Evolutionary conservation across 1,140 invertebrate species (phyloP).

Genomic region (Drosophila pallidifrons): DNA sequence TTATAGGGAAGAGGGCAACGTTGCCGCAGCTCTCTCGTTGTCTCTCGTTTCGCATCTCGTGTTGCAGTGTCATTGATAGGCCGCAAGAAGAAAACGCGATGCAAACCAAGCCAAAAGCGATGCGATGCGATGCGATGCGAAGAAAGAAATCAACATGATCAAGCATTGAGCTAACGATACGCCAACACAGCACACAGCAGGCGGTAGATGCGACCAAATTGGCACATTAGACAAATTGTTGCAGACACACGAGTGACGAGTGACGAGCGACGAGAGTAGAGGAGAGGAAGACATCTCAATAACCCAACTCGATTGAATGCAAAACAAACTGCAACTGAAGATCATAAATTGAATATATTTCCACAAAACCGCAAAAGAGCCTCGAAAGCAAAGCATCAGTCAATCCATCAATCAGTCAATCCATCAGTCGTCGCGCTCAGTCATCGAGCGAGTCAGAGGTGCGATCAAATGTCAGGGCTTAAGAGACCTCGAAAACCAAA

Average conservation of each 20-base stretch:
- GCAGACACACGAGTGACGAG: conserved; percentile 15
- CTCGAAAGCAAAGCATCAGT: conserved; percentile 14
- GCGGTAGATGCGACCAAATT: conserved; percentile 63
- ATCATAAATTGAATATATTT: conserved; percentile 47
- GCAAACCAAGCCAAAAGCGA: conserved; percentile 11
- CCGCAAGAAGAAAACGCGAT: conserved; percentile 21
- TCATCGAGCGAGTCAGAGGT: conserved; percentile 51
- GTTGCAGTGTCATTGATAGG: conserved; percentile 56
- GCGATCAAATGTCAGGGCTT: conserved; percentile 75
- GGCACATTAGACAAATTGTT: conserved; percentile 82
- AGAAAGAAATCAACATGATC: conserved; percentile 51
- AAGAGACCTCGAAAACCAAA: conserved; percentile 49
- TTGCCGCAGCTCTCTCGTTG: conserved; percentile 8
- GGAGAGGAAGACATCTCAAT: conserved; percentile 61
- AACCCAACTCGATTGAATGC: conserved; percentile 17
- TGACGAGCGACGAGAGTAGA: background rate
- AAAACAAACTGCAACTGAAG: conserved; percentile 29
- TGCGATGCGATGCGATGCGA: conserved; percentile 8
- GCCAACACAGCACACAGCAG: conserved; percentile 22
- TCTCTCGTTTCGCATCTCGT: conserved; percentile 15
- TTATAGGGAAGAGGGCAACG: conserved; percentile 58
- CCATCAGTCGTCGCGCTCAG: conserved; percentile 53
- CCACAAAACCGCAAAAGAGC: conserved; percentile 30
- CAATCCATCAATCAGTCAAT: conserved; percentile 61
- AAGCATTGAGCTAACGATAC: conserved; percentile 40